A percentile compares a stretch with the other conserved stretches of the same genome.
Evolutionary conservation across 1,140 invertebrate genomes (phyloP).

Genomic region (Drosophila santomea): DNA sequence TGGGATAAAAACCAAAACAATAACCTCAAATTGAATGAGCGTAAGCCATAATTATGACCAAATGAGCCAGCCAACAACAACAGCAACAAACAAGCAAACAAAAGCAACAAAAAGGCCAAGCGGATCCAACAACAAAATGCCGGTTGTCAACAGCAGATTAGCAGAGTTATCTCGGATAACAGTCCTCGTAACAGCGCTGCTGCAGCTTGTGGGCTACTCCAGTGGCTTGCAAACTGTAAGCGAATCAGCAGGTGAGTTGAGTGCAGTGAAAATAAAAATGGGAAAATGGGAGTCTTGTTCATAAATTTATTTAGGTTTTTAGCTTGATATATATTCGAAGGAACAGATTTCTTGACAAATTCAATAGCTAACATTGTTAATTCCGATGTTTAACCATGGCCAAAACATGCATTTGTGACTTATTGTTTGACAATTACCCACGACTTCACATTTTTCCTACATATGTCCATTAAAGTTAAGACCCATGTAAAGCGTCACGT

Average conservation of each 20-base stretch:
- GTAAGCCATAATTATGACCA: constrained; percentile 75
- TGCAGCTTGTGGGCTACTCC: constrained; percentile 19
- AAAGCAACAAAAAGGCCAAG: constrained; percentile 28
- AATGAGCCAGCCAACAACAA: constrained; percentile 50
- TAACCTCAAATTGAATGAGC: constrained; percentile 64
- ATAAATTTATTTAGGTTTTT: too few species aligned
- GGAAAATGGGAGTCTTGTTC: too few species aligned
- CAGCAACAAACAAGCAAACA: constrained; percentile 25
- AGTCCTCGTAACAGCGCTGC: constrained; percentile 13
- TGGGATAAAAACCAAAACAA: constrained; percentile 48
- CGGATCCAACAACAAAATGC: constrained; percentile 41
- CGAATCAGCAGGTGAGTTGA: constrained; percentile 38
- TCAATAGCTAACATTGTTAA: too few species aligned
- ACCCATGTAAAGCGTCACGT: constrained; percentile 1
- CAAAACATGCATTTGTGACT: not conserved
- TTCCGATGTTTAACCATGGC: too few species aligned
- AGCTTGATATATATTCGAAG: too few species aligned
- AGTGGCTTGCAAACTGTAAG: constrained; percentile 32
- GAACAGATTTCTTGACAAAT: too few species aligned
- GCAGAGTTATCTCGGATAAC: constrained; percentile 42
- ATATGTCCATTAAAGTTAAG: not conserved
- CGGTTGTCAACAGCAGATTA: constrained; percentile 31
- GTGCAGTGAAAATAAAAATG: not conserved
- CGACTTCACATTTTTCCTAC: not conserved
- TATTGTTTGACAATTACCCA: not conserved